Evolutionary conservation across 2,113 vertebrate species (phyloP), one percentile per base, ranked within the genome.

Genomic region (Lasiurus cinereus): DNA sequence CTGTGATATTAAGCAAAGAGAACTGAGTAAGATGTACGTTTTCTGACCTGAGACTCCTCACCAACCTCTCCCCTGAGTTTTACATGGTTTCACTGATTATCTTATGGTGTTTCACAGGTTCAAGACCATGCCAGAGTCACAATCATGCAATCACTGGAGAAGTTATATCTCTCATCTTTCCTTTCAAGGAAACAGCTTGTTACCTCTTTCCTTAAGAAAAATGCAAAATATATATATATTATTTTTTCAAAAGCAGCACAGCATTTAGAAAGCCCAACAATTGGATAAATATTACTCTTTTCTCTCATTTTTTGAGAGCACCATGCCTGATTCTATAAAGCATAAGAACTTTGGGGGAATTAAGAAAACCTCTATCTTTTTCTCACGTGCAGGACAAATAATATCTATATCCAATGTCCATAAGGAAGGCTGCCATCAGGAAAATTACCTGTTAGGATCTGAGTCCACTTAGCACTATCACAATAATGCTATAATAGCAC

Each of bases 71-170:
- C 87, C 84, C n/a, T 13, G 89, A 96, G 90, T 48, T 91, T 96
- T 82, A 22, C n/a, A 39, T 5, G 39, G 39, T 82, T 93, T 97
- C 67, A 76, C 84, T 88, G 72, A 97, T 97, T 95, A 85, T 77
- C 96, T 86, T 90, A 93, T 39, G 89, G 91, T 90, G 90, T 96
- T 97, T 96, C 96, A 94, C 64, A 83, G 92, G 92, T 92, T 96
- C 94, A 95, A 96, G 86, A 97, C 88, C 78, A 91, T 33, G 67
- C 33, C 82, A 73, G 84, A 97, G 94, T 97, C 97, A 98, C 96
- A 97, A 94, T 92, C 96, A 96, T 82, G 76, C 94, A 95, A 95
- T 70, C 0, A 1, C 33, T 50, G 66, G 89, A 95, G n/a, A 95
- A 95, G 88, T 96, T 97, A 90, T 79, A 46, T 92, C 83, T 95